Conservation (phyloP, 2,888 invertebrate species). For the Coleophora flavipennella region DNA sequence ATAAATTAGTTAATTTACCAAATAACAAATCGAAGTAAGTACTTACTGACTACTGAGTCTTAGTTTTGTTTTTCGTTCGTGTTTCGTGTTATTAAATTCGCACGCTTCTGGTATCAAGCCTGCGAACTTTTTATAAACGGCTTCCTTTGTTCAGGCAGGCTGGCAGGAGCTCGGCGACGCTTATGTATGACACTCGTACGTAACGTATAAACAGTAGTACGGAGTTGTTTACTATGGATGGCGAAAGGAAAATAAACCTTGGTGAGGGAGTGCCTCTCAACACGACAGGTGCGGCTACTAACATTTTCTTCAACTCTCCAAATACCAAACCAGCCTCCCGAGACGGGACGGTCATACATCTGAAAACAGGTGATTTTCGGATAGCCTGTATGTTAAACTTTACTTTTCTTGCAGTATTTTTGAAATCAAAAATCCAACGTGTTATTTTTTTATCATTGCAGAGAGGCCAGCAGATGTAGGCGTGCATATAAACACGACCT, state of each 20-base stretch:
- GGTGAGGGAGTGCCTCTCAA: constrained; percentile 59
- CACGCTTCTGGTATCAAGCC: constrained; percentile 39
- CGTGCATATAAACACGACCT: constrained; percentile 61
- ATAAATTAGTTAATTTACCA: too few relatives aligned
- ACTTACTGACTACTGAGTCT: too few relatives aligned
- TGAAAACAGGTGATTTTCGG: constrained; percentile 52
- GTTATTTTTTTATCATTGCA: constrained; percentile 32
- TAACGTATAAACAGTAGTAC: background rate
- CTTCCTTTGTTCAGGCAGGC: constrained; percentile 60
- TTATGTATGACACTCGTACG: constrained; percentile 8
- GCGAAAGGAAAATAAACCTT: constrained; percentile 51
- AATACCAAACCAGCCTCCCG: constrained; percentile 43
- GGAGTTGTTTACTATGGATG: constrained; percentile 44
- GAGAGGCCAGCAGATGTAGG: constrained; percentile 59
- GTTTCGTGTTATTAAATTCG: constrained; percentile 24
- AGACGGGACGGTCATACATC: constrained; percentile 60
- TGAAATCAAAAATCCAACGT: constrained; percentile 9
- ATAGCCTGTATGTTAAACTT: constrained; percentile 2
- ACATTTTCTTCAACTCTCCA: constrained; percentile 61
- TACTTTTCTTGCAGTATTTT: constrained; percentile 1
- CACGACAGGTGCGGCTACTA: constrained; percentile 54
- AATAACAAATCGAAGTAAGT: constrained; percentile 22
- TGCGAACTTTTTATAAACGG: constrained; percentile 51
- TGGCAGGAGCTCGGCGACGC: constrained; percentile 48
- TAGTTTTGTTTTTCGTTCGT: constrained; percentile 36